These are phyloP conservation scores for Aleiodes testaceus DNA, from an alignment of 2,888 invertebrate genomes.

Conservation along the genomic window DNA sequence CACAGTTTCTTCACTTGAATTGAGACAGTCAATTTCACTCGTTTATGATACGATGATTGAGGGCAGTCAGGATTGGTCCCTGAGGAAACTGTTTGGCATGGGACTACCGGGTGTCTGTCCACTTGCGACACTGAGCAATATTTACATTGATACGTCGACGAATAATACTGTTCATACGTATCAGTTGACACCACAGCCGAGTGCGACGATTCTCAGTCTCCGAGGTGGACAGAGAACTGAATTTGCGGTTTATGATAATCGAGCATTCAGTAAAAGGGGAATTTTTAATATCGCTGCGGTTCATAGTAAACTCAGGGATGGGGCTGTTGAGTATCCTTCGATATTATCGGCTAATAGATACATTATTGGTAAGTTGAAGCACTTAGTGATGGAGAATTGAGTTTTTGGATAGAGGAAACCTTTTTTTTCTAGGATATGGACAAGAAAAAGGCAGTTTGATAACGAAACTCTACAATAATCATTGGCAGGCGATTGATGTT, in stretches of 20 bases:
- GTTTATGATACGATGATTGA: conserved; percentile 84
- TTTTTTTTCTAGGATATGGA: conserved; percentile 81
- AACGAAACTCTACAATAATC: conserved; percentile 87
- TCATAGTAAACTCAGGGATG: conserved; percentile 73
- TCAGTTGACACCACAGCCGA: conserved; percentile 79
- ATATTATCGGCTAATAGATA: conserved; percentile 85
- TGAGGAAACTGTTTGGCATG: conserved; percentile 90
- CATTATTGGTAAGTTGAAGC: conserved; percentile 75
- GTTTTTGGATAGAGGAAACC: too few species aligned
- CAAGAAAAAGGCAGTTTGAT: conserved; percentile 93
- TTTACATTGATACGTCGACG: conserved; percentile 86
- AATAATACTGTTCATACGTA: conserved; percentile 78
- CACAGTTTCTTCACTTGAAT: conserved; percentile 80
- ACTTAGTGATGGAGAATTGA: not conserved
- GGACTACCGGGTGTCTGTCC: conserved; percentile 88
- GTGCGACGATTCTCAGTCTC: conserved; percentile 76
- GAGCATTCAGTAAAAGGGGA: conserved; percentile 69
- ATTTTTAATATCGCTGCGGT: conserved; percentile 83
- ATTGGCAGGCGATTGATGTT: conserved; percentile 83
- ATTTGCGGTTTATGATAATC: conserved; percentile 83
- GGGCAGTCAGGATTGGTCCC: conserved; percentile 83
- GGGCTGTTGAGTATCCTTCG: conserved; percentile 79
- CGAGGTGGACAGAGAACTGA: conserved; percentile 81
- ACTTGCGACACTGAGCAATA: conserved; percentile 83
- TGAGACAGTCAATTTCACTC: conserved; percentile 89